These are phyloP conservation scores for Vidua chalybeata DNA, from an alignment of 2,113 vertebrate species.

Conservation along the genomic window DNA sequence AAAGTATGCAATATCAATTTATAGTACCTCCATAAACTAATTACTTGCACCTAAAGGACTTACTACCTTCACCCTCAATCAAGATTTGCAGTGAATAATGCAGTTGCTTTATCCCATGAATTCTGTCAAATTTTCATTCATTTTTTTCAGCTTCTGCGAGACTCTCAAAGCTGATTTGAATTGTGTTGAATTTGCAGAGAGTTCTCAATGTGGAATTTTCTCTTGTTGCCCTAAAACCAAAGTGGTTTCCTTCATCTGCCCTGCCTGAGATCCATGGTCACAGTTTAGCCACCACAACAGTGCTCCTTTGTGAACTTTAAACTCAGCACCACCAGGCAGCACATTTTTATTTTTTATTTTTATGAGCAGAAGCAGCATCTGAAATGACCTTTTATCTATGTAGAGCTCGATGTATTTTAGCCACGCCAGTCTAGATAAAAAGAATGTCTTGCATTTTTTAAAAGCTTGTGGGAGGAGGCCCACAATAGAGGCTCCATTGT, in stretches of 20 bases:
- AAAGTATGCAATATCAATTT: neutral
- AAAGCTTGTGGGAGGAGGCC: conserved; percentile 59
- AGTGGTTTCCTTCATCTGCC: neutral
- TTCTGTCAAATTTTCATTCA: neutral
- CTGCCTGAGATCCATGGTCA: neutral
- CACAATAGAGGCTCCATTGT: conserved; percentile 65
- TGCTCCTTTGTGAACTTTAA: neutral
- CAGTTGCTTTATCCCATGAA: neutral
- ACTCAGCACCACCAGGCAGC: neutral
- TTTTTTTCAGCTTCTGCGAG: neutral
- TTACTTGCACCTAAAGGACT: neutral
- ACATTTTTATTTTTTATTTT: neutral
- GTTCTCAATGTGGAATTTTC: neutral
- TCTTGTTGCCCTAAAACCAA: neutral
- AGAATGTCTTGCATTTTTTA: conserved; percentile 55
- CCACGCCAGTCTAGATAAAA: conserved; percentile 53
- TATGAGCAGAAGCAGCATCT: neutral
- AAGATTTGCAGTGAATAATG: neutral
- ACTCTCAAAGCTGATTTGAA: neutral
- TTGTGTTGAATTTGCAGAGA: neutral
- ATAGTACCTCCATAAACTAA: neutral
- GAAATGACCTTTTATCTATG: conserved; percentile 31
- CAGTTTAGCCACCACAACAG: neutral
- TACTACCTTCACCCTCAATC: neutral
- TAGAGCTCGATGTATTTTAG: conserved; percentile 34